A percentile compares a stretch with the other conserved stretches of the same genome.
Conservation (phyloP, 1,140 invertebrate species). For the Drosophila trapezifrons region DNA sequence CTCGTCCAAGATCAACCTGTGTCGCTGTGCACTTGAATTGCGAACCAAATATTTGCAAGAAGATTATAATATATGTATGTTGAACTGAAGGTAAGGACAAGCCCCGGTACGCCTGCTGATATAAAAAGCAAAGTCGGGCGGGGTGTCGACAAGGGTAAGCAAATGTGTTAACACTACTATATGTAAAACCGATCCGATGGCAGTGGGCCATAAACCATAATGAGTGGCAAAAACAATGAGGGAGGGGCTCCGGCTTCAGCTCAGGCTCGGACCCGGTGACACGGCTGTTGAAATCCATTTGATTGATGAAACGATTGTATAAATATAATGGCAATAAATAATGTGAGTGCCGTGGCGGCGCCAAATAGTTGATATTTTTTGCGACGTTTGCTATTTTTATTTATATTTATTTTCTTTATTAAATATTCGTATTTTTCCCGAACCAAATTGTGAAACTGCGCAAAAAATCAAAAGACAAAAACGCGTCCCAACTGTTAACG, state of each 20-base stretch:
- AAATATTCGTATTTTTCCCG: slow-evolving; percentile 12
- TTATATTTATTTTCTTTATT: slow-evolving; percentile 15
- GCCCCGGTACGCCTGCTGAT: slow-evolving; percentile 1
- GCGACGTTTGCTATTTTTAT: slow-evolving; percentile 7
- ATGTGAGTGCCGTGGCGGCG: too few species aligned
- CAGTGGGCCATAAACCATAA: slow-evolving; percentile 49
- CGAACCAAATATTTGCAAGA: slow-evolving; percentile 35
- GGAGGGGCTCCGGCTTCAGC: slow-evolving; percentile 23
- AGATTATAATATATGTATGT: slow-evolving; percentile 36
- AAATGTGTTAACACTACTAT: slow-evolving; percentile 45
- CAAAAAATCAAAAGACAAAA: slow-evolving; percentile 11
- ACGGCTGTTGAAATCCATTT: slow-evolving; percentile 70
- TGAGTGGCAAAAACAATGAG: slow-evolving; percentile 33
- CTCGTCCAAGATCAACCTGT: slow-evolving; percentile 30
- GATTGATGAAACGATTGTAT: slow-evolving; percentile 74
- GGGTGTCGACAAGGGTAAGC: slow-evolving; percentile 2
- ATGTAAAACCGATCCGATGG: slow-evolving; percentile 56
- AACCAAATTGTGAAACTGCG: slow-evolving; percentile 31
- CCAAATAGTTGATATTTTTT: slow-evolving; percentile 16
- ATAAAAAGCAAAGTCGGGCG: slow-evolving; percentile 11
- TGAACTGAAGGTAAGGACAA: slow-evolving; percentile 42
- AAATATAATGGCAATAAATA: slow-evolving; percentile 75
- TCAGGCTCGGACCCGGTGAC: slow-evolving; percentile 23
- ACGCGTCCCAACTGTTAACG: slow-evolving; percentile 67
- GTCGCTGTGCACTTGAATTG: slow-evolving; percentile 34